These are phyloP conservation scores for Chironomus striatipennis DNA, from an alignment of 1,140 invertebrate species.

Conservation along the genomic window DNA sequence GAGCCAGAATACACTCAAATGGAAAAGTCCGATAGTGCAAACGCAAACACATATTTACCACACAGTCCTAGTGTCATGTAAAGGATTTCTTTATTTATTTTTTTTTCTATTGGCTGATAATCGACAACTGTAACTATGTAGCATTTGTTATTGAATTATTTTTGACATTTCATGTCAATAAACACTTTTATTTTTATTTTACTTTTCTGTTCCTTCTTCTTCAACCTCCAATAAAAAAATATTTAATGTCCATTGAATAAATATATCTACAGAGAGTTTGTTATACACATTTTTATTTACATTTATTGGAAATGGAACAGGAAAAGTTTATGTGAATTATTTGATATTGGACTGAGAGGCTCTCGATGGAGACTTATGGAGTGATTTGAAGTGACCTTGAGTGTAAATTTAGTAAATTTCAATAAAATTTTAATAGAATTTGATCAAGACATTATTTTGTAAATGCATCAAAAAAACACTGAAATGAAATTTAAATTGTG, in stretches of 20 bases:
- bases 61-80: constrained; percentile 39
- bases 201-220: background rate
- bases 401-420: background rate
- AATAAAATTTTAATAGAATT: background rate
- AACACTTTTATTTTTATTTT: background rate
- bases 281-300: background rate
- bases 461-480: background rate
- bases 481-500: background rate
- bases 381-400: background rate
- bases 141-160: background rate
- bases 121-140: background rate
- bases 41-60: constrained; percentile 34
- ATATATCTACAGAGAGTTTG: background rate
- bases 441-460: background rate
- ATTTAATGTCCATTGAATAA: background rate
- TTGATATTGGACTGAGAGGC: background rate
- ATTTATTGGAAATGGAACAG: background rate
- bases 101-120: background rate
- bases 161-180: background rate
- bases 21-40: constrained; percentile 29
- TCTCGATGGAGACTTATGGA: background rate
- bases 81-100: background rate
- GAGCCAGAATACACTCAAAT: constrained; percentile 37
- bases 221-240: background rate
- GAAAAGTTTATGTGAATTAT: background rate